These are phyloP conservation scores for Cryptoleucopteryx plumbea DNA, from an alignment of 2,113 vertebrate species.

Conservation along the genomic window DNA sequence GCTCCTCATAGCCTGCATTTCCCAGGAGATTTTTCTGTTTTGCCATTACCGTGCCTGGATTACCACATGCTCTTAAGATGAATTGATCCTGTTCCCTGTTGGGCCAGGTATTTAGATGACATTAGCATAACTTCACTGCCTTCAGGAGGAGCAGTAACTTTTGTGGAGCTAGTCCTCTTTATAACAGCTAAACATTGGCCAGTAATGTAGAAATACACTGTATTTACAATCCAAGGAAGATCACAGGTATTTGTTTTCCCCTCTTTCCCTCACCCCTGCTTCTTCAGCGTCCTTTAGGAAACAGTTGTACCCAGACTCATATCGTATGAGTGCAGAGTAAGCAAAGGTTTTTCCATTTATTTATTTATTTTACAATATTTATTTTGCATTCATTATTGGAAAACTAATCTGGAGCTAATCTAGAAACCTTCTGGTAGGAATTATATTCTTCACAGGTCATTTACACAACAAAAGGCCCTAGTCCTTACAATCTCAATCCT, in stretches of 20 bases:
- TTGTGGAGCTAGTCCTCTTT: neutral
- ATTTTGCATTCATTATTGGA: neutral
- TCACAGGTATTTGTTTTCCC: neutral
- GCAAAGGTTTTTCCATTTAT: neutral
- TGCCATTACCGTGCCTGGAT: neutral
- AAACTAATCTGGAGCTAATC: neutral
- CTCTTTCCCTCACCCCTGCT: neutral
- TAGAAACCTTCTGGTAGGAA: neutral
- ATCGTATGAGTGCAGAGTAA: neutral
- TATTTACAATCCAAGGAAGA: neutral
- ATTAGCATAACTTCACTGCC: neutral
- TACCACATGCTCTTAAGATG: neutral
- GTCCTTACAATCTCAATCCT: neutral
- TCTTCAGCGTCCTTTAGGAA: neutral
- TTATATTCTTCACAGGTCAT: neutral
- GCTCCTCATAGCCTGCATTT: neutral
- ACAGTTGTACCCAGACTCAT: neutral
- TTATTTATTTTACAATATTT: neutral
- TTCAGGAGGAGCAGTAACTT: neutral
- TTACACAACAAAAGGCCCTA: neutral
- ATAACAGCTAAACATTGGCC: neutral
- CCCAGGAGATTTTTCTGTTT: neutral
- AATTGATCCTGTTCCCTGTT: neutral
- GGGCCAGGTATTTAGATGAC: neutral
- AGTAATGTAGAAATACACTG: neutral